Conservation (phyloP, 1,140 invertebrate species). For the Liolophura sinensis region DNA sequence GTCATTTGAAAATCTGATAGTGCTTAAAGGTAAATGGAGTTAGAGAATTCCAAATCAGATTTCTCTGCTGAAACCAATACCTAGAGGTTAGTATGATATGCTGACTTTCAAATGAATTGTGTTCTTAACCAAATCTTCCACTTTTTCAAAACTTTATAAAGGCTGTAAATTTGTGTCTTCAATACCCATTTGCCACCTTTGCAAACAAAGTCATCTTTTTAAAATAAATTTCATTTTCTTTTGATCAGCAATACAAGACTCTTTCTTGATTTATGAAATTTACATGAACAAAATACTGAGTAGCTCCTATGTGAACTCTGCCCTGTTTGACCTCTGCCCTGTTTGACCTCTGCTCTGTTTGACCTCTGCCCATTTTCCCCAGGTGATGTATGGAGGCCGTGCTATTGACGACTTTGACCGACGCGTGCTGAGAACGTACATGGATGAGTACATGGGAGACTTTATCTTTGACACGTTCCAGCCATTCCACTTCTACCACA, state of each 20-base stretch:
- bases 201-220: no score
- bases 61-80: background rate
- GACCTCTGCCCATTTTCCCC: background rate
- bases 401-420: slow-evolving; percentile 89
- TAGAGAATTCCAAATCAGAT: background rate
- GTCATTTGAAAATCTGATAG: background rate
- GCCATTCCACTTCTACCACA: slow-evolving; percentile 84
- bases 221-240: background rate
- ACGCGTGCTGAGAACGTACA: slow-evolving; percentile 81
- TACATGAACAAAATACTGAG: no score
- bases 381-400: slow-evolving; percentile 91
- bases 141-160: no score
- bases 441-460: slow-evolving; percentile 92
- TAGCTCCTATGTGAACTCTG: no score
- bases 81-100: no score
- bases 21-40: background rate
- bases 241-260: no score
- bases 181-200: background rate
- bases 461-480: slow-evolving; percentile 89
- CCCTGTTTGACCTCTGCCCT: no score
- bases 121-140: no score
- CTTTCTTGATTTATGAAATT: background rate
- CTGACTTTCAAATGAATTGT: no score
- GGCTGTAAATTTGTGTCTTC: no score
- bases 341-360: background rate